Percentiles rank a stretch among this genome's conserved stretches.
Evolutionary conservation across 2,888 invertebrate species (phyloP).

Genomic region (Aleiodes testaceus): DNA sequence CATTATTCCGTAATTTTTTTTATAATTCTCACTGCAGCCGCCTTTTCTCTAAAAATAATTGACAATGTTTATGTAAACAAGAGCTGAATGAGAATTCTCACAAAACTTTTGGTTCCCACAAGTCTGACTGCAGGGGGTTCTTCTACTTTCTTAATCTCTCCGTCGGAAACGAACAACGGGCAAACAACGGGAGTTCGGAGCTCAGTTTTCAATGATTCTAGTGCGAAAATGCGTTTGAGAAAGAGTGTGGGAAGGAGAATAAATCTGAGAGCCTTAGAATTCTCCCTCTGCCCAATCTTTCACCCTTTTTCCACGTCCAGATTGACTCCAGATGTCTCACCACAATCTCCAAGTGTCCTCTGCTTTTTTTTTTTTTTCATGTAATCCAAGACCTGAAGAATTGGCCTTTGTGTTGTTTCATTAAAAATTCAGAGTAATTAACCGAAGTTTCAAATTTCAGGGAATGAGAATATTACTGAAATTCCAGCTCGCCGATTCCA

Average conservation of each 20-base stretch:
- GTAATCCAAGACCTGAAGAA: not conserved
- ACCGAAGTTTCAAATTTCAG: not conserved
- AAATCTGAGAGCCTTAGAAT: slow-evolving; percentile 43
- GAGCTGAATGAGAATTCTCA: slow-evolving; percentile 15
- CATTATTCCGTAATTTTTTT: not conserved
- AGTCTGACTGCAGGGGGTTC: slow-evolving; percentile 57
- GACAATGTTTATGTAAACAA: not conserved
- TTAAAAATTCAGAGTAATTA: not conserved
- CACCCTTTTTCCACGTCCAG: slow-evolving; percentile 39
- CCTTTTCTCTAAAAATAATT: not conserved
- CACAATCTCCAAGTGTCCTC: slow-evolving; percentile 12
- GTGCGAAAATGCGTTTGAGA: slow-evolving; percentile 4
- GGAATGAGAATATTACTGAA: not conserved
- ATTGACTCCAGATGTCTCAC: slow-evolving; percentile 43
- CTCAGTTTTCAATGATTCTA: slow-evolving; percentile 37
- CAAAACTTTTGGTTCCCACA: slow-evolving; percentile 46
- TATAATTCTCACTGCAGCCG: too few relatives aligned
- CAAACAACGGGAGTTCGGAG: slow-evolving; percentile 56
- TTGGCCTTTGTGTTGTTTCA: not conserved
- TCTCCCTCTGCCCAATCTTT: not conserved
- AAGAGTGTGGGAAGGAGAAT: slow-evolving; percentile 47
- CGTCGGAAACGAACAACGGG: slow-evolving; percentile 54
- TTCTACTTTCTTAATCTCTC: slow-evolving; percentile 67
- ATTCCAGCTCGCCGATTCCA: slow-evolving; percentile 26
- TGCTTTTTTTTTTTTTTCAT: not conserved